These are phyloP conservation scores for Apodemia mormo DNA, from an alignment of 2,888 invertebrate genomes.

Conservation along the genomic window DNA sequence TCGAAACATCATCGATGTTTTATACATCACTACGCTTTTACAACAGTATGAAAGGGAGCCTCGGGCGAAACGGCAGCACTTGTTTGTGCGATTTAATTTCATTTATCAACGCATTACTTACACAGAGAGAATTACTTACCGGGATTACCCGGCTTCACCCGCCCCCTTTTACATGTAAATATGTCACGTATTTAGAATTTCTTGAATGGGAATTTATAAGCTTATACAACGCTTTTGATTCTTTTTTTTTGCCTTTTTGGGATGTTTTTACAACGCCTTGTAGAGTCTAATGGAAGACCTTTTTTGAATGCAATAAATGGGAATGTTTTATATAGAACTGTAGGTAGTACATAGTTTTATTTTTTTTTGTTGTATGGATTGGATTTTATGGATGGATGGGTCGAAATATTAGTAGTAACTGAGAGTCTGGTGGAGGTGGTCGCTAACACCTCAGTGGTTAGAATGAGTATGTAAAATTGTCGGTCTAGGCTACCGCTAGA, in stretches of 20 bases:
- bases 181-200: conserved; percentile 41
- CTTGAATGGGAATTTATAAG: conserved; percentile 8
- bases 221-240: background rate
- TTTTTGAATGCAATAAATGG: background rate
- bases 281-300: background rate
- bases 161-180: conserved; percentile 56
- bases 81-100: conserved; percentile 82
- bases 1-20: background rate
- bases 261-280: background rate
- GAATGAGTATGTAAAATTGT: too few species aligned
- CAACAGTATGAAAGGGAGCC: conserved; percentile 59
- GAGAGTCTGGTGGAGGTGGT: too few species aligned
- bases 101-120: conserved; percentile 82
- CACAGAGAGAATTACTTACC: conserved; percentile 78
- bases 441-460: too few species aligned
- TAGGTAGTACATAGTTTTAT: background rate
- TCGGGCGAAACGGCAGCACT: conserved; percentile 67
- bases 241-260: background rate
- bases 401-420: too few species aligned
- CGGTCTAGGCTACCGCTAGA: too few species aligned
- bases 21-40: conserved; percentile 50
- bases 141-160: conserved; percentile 69
- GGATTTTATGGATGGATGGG: too few species aligned
- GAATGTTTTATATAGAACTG: background rate
- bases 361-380: too few species aligned